These are phyloP conservation scores for Ectemnius lituratus DNA, from an alignment of 2,888 invertebrate genomes.

Conservation along the genomic window DNA sequence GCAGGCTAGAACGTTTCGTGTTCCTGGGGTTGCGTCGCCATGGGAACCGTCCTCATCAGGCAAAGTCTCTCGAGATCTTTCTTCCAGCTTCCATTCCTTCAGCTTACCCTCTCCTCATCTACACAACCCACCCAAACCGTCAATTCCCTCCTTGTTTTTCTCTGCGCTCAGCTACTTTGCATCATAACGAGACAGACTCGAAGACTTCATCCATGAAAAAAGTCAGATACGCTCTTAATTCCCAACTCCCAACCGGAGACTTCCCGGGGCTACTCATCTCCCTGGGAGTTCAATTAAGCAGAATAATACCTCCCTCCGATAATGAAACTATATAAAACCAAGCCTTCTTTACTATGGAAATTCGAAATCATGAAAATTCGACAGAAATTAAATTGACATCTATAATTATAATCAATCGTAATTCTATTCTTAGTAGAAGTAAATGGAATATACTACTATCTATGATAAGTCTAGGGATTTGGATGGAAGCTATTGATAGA, in stretches of 20 bases:
- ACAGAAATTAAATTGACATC: neutral
- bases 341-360: neutral
- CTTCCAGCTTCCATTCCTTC: slow-evolving; percentile 35
- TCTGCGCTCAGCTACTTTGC: slow-evolving; percentile 38
- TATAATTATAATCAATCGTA: no score
- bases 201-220: slow-evolving; percentile 23
- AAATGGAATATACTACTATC: neutral
- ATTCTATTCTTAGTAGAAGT: neutral
- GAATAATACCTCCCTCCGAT: slow-evolving; percentile 15
- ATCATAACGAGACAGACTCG: slow-evolving; percentile 21
- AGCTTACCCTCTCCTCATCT: neutral
- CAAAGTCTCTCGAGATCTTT: slow-evolving; percentile 63
- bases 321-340: neutral
- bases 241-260: neutral
- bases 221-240: neutral
- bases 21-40: slow-evolving; percentile 74
- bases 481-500: slow-evolving; percentile 46
- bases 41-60: slow-evolving; percentile 75
- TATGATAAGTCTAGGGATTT: slow-evolving; percentile 23
- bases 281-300: slow-evolving; percentile 14
- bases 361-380: neutral
- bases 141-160: slow-evolving; percentile 21
- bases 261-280: slow-evolving; percentile 16
- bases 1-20: slow-evolving; percentile 72
- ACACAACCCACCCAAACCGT: neutral